Percentiles rank a stretch among this genome's conserved stretches.
These are phyloP conservation scores for Cyprinodon variegatus DNA, from an alignment of 2,113 vertebrate species.

Conservation along the genomic window DNA sequence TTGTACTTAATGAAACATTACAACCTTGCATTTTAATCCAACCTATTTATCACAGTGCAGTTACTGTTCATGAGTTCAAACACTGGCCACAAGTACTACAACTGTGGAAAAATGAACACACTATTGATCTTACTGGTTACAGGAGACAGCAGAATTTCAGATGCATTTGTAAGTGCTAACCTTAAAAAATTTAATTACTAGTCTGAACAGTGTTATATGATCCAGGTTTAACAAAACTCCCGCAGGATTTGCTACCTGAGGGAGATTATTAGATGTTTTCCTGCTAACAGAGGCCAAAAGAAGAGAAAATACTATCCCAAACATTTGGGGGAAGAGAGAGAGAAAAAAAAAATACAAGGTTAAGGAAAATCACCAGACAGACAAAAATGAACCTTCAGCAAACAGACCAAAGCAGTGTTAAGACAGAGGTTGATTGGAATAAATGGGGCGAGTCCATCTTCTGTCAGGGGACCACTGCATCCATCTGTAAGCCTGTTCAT, in stretches of 20 bases:
- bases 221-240: slow-evolving; percentile 42
- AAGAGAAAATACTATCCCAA: slow-evolving; percentile 65
- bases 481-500: slow-evolving; percentile 74
- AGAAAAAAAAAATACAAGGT: slow-evolving; percentile 79
- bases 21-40: slow-evolving; percentile 19
- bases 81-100: slow-evolving; percentile 38
- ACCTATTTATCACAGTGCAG: slow-evolving; percentile 46
- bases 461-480: slow-evolving; percentile 77
- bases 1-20: slow-evolving; percentile 34
- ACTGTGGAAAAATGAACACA: slow-evolving; percentile 53
- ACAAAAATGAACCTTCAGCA: slow-evolving; percentile 65
- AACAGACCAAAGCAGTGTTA: slow-evolving; percentile 86
- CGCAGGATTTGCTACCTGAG: slow-evolving; percentile 66
- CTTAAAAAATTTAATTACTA: slow-evolving; percentile 52
- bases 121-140: slow-evolving; percentile 31
- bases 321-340: slow-evolving; percentile 73
- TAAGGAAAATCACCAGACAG: slow-evolving; percentile 53
- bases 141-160: slow-evolving; percentile 32
- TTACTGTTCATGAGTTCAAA: slow-evolving; percentile 44
- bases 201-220: slow-evolving; percentile 54
- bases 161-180: slow-evolving; percentile 54
- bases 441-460: slow-evolving; percentile 69
- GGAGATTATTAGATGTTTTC: slow-evolving; percentile 56
- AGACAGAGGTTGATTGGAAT: slow-evolving; percentile 84
- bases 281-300: slow-evolving; percentile 72